Evolutionary conservation across 2,888 invertebrate genomes (phyloP).

Genomic region (Liopterus haemorrhoidalis): DNA sequence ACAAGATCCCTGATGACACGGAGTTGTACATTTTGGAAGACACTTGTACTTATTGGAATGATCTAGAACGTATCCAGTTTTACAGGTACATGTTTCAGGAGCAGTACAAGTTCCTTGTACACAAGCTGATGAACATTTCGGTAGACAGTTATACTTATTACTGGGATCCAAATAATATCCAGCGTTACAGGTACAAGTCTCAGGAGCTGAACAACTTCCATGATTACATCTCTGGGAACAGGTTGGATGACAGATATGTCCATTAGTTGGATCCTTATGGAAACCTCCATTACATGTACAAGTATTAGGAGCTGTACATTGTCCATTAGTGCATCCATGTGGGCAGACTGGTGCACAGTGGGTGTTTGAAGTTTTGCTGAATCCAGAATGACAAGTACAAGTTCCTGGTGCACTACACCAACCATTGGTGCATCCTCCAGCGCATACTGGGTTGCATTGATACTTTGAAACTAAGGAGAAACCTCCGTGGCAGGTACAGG

Average conservation of each 20-base stretch:
- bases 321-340: conserved; percentile 31
- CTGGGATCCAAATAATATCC: conserved; percentile 20
- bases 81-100: conserved; percentile 48
- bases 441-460: conserved; percentile 58
- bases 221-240: conserved; percentile 40
- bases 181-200: conserved; percentile 28
- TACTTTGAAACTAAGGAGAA: conserved; percentile 51
- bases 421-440: conserved; percentile 48
- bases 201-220: conserved; percentile 38
- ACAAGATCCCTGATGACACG: conserved; percentile 25
- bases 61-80: conserved; percentile 39
- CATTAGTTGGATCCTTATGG: conserved; percentile 11
- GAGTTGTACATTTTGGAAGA: conserved; percentile 21
- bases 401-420: conserved; percentile 52
- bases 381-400: conserved; percentile 51
- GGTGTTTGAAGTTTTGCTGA: conserved; percentile 28
- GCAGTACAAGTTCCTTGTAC: conserved; percentile 47
- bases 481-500: conserved; percentile 60
- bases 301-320: conserved; percentile 33
- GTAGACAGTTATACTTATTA: conserved; percentile 21
- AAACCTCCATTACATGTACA: conserved; percentile 38
- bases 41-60: conserved; percentile 23
- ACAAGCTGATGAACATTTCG: conserved; percentile 24
- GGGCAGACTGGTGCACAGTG: conserved; percentile 24
- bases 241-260: conserved; percentile 26